Conservation (phyloP, 2,888 invertebrate genomes). For the Spisula subtruncata region DNA sequence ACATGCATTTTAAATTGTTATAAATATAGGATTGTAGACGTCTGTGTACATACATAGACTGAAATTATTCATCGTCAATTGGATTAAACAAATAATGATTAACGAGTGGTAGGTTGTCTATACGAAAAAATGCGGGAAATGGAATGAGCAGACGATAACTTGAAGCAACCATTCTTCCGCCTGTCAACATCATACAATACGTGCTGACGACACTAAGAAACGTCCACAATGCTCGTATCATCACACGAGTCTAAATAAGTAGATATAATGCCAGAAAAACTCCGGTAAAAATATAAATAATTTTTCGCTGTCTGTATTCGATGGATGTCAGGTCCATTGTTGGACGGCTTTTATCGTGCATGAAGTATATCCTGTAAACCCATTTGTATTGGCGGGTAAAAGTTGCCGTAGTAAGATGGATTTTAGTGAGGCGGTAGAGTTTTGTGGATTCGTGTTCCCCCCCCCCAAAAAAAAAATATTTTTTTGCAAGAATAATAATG, state of each 20-base stretch:
- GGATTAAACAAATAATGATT: constrained; percentile 10
- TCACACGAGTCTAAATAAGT: background rate
- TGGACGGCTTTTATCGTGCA: background rate
- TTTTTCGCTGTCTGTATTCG: constrained; percentile 10
- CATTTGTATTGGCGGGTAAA: no score
- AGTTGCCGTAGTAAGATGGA: no score
- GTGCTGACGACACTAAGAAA: background rate
- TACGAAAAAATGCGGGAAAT: background rate
- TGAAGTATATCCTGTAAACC: background rate
- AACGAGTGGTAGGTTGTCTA: background rate
- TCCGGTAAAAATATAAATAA: background rate
- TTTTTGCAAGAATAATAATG: no score
- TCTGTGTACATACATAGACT: background rate
- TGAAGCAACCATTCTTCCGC: background rate
- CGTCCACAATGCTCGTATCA: background rate
- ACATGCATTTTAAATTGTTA: no score
- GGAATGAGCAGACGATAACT: constrained; percentile 16
- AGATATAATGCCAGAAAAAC: constrained; percentile 9
- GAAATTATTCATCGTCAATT: background rate
- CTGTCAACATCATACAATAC: background rate
- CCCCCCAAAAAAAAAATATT: no score
- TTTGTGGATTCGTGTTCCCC: no score
- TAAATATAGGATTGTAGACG: no score
- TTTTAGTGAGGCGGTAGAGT: no score
- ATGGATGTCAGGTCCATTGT: background rate